phyloP scores from a whole-genome alignment of 2,888 invertebrate species.

The Copidosoma aretas region DNA sequence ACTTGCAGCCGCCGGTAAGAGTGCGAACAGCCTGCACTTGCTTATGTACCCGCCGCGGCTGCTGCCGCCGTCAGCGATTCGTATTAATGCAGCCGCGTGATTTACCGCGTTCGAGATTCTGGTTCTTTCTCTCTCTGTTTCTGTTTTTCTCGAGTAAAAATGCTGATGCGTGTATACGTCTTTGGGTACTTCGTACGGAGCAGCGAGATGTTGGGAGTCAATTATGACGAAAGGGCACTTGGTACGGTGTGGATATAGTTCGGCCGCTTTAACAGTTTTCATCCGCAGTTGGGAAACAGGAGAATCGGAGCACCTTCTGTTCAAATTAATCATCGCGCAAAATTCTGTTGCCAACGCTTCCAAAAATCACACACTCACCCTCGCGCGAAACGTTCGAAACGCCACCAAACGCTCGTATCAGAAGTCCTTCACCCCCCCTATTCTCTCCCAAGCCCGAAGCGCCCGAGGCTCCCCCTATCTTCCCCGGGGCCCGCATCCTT shows the following conservation, averaged over 20 bases:
- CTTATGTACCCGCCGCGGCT: no score
- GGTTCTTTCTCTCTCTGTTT: not conserved
- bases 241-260: not conserved
- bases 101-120: not conserved
- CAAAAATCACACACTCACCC: no score
- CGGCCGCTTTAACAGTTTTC: not conserved
- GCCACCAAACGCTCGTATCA: no score
- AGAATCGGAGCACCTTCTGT: not conserved
- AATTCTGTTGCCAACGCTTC: no score
- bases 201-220: no score
- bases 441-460: not conserved
- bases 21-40: not conserved
- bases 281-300: not conserved
- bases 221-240: no score
- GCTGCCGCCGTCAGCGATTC: not conserved
- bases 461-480: not conserved
- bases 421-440: not conserved
- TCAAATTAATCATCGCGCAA: conserved; percentile 17
- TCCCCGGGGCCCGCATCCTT: conserved; percentile 35
- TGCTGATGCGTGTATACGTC: no score
- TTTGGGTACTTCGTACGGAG: no score
- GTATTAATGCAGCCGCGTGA: not conserved
- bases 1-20: not conserved
- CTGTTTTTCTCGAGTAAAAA: no score
- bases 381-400: no score